phyloP scores from a whole-genome alignment of 2,888 invertebrate species.

The Ditula angustiorana region DNA sequence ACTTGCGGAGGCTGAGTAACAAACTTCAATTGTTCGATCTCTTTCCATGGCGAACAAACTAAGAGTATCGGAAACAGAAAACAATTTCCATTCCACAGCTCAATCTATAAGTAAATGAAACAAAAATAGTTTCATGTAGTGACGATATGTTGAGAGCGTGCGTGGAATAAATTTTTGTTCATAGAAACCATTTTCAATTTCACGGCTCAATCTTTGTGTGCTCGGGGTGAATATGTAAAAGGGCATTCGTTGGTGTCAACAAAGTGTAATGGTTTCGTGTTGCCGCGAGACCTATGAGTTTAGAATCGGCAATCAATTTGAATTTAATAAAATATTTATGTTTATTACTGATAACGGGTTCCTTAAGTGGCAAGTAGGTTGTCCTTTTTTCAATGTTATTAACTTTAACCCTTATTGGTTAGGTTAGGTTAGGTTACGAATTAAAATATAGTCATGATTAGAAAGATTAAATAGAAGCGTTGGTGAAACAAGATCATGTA shows the following conservation, averaged over 20 bases:
- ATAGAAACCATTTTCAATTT: slow-evolving; percentile 84
- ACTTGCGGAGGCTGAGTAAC: no score
- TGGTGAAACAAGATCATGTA: no score
- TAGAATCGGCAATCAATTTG: slow-evolving; percentile 66
- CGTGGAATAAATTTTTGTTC: slow-evolving; percentile 80
- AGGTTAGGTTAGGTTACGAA: no score
- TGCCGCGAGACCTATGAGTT: slow-evolving; percentile 74
- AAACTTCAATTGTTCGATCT: slow-evolving; percentile 4
- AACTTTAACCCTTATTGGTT: no score
- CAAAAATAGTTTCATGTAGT: slow-evolving; percentile 63
- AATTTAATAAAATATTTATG: slow-evolving; percentile 53
- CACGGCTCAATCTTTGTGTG: slow-evolving; percentile 84
- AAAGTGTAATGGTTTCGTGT: slow-evolving; percentile 83
- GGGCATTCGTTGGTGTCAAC: slow-evolving; percentile 83
- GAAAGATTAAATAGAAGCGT: no score
- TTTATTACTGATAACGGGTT: neutral
- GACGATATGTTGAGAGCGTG: slow-evolving; percentile 75
- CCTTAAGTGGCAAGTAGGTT: neutral
- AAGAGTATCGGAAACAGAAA: slow-evolving; percentile 25
- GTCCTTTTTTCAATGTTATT: no score
- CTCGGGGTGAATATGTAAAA: slow-evolving; percentile 83
- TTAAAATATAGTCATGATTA: no score
- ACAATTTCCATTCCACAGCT: slow-evolving; percentile 40
- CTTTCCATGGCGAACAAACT: slow-evolving; percentile 14
- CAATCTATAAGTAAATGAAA: slow-evolving; percentile 46